phyloP scores from a whole-genome alignment of 2,113 vertebrate genomes.

The Hiodon alosoides region DNA sequence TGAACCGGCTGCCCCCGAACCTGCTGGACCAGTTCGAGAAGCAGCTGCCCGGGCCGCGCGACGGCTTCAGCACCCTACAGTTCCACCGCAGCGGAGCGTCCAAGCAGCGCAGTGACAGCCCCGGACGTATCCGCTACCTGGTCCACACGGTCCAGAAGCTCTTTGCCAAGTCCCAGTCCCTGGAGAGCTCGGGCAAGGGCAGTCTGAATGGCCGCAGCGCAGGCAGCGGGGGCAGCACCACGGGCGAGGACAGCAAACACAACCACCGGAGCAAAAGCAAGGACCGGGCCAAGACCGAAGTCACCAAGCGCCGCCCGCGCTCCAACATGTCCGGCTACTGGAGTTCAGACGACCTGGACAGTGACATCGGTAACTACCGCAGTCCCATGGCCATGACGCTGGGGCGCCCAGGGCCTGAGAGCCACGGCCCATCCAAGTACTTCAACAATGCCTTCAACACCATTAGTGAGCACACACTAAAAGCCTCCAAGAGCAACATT shows the following conservation, averaged over 20 bases:
- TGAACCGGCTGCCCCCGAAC: constrained; percentile 82
- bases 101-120: constrained; percentile 92
- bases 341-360: constrained; percentile 94
- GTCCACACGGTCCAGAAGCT: constrained; percentile 96
- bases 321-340: constrained; percentile 97
- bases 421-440: constrained; percentile 72
- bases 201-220: constrained; percentile 76
- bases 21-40: constrained; percentile 96
- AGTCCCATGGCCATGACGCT: constrained; percentile 83
- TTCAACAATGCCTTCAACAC: constrained; percentile 94
- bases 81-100: constrained; percentile 77
- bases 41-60: constrained; percentile 83
- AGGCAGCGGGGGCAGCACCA: constrained; percentile 46
- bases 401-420: constrained; percentile 67
- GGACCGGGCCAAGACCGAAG: constrained; percentile 84
- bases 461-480: constrained; percentile 84
- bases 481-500: constrained; percentile 87
- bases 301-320: constrained; percentile 80
- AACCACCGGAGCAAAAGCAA: constrained; percentile 91
- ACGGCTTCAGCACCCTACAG: constrained; percentile 96
- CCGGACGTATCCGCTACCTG: constrained; percentile 91
- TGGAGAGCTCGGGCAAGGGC: constrained; percentile 79
- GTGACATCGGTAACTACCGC: constrained; percentile 82
- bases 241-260: constrained; percentile 76
- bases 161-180: constrained; percentile 78